Percentiles rank a stretch among this genome's conserved stretches.
These are phyloP conservation scores for Cheirogaleus major DNA, from an alignment of 2,797 vertebrate genomes.

Conservation along the genomic window DNA sequence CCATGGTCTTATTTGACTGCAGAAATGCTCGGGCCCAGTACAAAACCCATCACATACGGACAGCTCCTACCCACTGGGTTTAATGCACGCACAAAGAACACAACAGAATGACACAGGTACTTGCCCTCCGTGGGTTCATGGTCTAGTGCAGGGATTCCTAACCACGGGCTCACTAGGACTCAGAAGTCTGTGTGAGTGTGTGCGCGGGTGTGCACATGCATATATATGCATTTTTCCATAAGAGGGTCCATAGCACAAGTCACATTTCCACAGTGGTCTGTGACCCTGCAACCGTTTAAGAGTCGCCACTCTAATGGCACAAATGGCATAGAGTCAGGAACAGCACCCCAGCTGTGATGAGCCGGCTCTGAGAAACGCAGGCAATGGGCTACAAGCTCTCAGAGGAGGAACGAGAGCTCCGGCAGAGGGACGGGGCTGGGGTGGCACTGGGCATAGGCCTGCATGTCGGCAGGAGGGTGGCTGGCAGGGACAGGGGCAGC, in stretches of 20 bases:
- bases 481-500: neutral
- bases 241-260: too few species aligned
- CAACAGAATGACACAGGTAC: neutral
- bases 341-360: neutral
- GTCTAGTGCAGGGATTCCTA: neutral
- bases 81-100: neutral
- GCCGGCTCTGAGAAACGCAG: neutral
- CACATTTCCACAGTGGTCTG: neutral
- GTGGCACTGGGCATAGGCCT: neutral
- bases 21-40: neutral
- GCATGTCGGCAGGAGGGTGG: neutral
- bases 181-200: neutral
- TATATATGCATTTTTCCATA: too few species aligned
- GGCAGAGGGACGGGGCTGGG: neutral
- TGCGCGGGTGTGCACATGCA: neutral
- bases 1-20: neutral
- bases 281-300: neutral
- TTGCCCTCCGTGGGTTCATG: neutral
- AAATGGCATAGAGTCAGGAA: neutral
- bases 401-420: neutral
- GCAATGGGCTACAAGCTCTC: neutral
- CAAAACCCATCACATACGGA: accelerated
- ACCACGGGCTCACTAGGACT: neutral
- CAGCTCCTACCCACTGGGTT: accelerated
- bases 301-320: neutral